Conservation (phyloP, 2,888 invertebrate genomes). For the Synanthedon vespiformis region DNA sequence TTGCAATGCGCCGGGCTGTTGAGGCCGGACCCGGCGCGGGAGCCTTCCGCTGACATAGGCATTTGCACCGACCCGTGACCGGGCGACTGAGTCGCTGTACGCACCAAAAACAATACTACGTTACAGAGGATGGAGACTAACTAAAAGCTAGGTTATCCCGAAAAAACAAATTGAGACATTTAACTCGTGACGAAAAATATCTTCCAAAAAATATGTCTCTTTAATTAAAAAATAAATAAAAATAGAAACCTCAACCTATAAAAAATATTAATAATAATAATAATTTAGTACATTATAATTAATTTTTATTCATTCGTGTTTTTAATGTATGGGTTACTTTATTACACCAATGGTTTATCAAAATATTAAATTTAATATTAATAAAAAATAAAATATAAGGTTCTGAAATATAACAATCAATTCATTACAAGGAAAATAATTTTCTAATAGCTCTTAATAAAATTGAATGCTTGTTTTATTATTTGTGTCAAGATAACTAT, state of each 20-base stretch:
- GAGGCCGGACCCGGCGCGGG: slow-evolving; percentile 56
- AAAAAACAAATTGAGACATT: too few species aligned
- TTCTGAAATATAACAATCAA: too few species aligned
- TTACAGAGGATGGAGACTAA: too few species aligned
- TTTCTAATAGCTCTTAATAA: too few species aligned
- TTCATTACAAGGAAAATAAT: too few species aligned
- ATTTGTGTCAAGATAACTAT: not conserved
- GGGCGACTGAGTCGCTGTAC: slow-evolving; percentile 50
- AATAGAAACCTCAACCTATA: not conserved
- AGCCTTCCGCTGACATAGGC: slow-evolving; percentile 65
- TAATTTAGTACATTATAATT: too few species aligned
- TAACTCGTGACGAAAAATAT: not conserved
- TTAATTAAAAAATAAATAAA: not conserved
- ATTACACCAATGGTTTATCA: too few species aligned
- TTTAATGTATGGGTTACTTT: not conserved
- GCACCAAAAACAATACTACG: too few species aligned
- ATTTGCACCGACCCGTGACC: slow-evolving; percentile 53
- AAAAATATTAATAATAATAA: not conserved
- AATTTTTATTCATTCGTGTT: too few species aligned
- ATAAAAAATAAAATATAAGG: not conserved
- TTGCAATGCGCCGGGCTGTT: slow-evolving; percentile 63
- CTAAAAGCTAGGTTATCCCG: too few species aligned
- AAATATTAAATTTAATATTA: not conserved
- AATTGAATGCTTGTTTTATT: too few species aligned
- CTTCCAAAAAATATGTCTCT: not conserved